Base-by-base conservation (phyloP, 2,113 vertebrate species). In the Phyllopteryx taeniolatus region DNA sequence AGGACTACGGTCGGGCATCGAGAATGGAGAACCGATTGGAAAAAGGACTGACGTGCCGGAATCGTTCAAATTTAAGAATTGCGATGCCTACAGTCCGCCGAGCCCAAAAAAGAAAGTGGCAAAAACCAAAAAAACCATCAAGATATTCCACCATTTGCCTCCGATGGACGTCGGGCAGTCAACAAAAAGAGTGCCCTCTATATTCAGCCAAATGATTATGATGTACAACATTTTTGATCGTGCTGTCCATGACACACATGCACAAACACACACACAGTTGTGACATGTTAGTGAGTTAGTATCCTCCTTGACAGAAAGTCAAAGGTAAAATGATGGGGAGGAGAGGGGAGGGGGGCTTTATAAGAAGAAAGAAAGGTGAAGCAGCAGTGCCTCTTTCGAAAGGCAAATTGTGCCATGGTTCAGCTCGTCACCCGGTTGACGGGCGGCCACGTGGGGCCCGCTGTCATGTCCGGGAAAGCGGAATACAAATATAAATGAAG, bases 201-300 rank as follows among this genome's bases (percentile, higher is more conserved):
- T 39, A 0, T 39, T 39, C 35, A 39, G 2, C 6, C 6, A 39
- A 39, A 39, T 39, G 1, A 6, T 39, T 3, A 39, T 6, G 6
- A 5, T 5, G 4, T 39, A 5, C 14, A 49, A 49, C 15, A 49
- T 49, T 4, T 49, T 56, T 22, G 1, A 22, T 56, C n/a, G 10
- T 49, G 12, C 12, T 13, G 1, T 49, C 12, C 47, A 49, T 8
- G 12, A 49, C 2, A 49, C 47, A 49, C 47, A 49, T 49, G 47
- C 76, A 54, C 59, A 59, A 71, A 76, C 56, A 49, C 71, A 69
- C 72, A 77, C 70, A 73, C 64, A 60, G 67, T 71, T 74, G 70
- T 82, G 84, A 86, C 75, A 83, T 75, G 77, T 79, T 85, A 85
- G 84, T 82, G 79, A 88, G 76, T 86, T 78, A 86, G 85, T 79